phyloP scores from a whole-genome alignment of 2,888 invertebrate genomes.

The Pterobdella sp. region DNA sequence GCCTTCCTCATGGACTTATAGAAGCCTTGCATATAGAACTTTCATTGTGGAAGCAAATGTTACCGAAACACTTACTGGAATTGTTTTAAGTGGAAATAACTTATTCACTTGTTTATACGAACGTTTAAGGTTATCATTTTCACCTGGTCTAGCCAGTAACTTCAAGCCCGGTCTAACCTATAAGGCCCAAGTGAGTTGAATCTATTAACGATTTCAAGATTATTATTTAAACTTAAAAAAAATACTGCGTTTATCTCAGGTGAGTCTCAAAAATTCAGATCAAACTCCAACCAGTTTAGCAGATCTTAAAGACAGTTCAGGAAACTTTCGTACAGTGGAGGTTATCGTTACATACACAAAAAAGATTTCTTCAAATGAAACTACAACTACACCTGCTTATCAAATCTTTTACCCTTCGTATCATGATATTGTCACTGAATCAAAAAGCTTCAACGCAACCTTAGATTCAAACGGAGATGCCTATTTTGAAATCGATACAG shows the following conservation, averaged over 20 bases:
- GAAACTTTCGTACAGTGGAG: constrained; percentile 8
- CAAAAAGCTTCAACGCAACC: too few species aligned
- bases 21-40: not conserved
- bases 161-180: constrained; percentile 17
- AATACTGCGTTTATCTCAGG: not conserved
- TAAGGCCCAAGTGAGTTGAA: not conserved
- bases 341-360: too few species aligned
- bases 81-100: not conserved
- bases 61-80: constrained; percentile 26
- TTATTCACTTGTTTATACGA: not conserved
- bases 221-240: not conserved
- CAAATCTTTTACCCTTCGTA: too few species aligned
- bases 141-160: not conserved
- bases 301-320: not conserved
- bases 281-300: not conserved
- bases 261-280: not conserved
- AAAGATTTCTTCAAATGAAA: too few species aligned
- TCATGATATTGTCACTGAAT: too few species aligned
- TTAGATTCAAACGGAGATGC: too few species aligned
- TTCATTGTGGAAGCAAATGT: constrained; percentile 20
- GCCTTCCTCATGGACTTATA: not conserved
- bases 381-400: too few species aligned
- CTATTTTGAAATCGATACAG: too few species aligned
- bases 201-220: not conserved
- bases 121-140: not conserved